Evolutionary conservation across 2,888 invertebrate genomes (phyloP).

Genomic region (Campoletis raptor): DNA sequence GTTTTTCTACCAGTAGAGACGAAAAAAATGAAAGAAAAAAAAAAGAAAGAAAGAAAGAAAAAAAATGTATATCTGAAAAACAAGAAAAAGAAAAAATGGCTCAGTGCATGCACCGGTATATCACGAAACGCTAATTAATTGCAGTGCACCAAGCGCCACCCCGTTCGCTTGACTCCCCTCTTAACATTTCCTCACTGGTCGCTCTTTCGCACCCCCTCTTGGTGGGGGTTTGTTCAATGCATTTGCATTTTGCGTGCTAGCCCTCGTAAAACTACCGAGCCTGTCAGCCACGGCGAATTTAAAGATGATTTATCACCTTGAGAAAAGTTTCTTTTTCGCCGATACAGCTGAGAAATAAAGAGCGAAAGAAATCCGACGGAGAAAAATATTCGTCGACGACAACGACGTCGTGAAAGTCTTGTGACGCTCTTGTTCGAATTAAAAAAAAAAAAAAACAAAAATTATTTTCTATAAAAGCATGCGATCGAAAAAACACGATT

Average conservation of each 20-base stretch:
- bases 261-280: constrained; percentile 82
- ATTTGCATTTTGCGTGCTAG: constrained; percentile 83
- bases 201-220: constrained; percentile 56
- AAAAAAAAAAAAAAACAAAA: no score
- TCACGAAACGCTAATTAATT: constrained; percentile 83
- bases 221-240: constrained; percentile 50
- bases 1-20: constrained; percentile 23
- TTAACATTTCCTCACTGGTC: constrained; percentile 38
- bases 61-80: constrained; percentile 3
- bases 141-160: constrained; percentile 79
- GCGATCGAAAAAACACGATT: constrained; percentile 50
- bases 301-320: constrained; percentile 81
- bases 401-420: constrained; percentile 46
- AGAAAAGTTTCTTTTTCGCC: constrained; percentile 81
- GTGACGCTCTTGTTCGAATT: constrained; percentile 38
- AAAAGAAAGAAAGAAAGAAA: no score
- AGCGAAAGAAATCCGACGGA: neutral
- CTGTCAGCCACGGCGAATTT: constrained; percentile 82
- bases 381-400: constrained; percentile 45
- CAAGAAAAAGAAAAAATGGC: constrained; percentile 74
- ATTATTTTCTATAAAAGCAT: constrained; percentile 28
- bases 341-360: constrained; percentile 71
- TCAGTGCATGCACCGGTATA: constrained; percentile 80
- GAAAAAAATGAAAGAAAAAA: constrained; percentile 26
- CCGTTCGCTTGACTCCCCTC: constrained; percentile 62